Evolutionary conservation across 1,140 invertebrate species (phyloP), one percentile per base, ranked within the genome.

Genomic region (Hirudo medicinalis): DNA sequence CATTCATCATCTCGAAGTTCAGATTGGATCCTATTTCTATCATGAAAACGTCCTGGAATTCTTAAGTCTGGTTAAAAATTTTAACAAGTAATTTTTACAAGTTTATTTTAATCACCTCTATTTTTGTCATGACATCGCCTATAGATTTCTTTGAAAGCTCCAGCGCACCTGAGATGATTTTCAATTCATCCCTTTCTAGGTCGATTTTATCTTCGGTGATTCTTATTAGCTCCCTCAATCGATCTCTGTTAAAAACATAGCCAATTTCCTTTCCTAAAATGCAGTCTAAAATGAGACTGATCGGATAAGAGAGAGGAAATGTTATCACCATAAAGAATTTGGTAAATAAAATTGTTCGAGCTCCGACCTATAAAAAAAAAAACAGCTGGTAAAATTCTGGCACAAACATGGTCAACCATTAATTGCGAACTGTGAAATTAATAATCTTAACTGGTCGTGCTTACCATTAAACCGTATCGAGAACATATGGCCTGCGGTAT

Each of bases 1-100:
- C 91, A 0, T 91, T 90, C 75, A 99, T 90, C 19, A 93, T 97
- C 82, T 97, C 91, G 85, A 97, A 98, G 84, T 97, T 91, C 49
- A 98, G 84, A 57, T 90, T 83, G 0, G 89, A 87, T 76, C 92
- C 90, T 74, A 90, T 87, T 40, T 91, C 89, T 70, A 98, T 83
- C 93, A 97, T 97, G 80, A 91, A 98, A 17, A 92, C 91, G 79
- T 97, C 92, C 49, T 63, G 57, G 11, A n/a, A 63, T 13, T n/a
- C 11, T 49, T 49, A 11, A 17, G 0, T 49, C 43, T 49, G 4
- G 43, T 49, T 49, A 49, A 49, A 40, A 49, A 49, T 15, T 15
- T 49, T 17, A 49, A 49, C 17, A 63, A 63, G 19, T 63, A 11
- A 13, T 63, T 63, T n/a, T 11, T 63, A 22, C 2, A 63, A 63